Conservation (phyloP, 2,888 invertebrate species). For the Acronicta psi region DNA sequence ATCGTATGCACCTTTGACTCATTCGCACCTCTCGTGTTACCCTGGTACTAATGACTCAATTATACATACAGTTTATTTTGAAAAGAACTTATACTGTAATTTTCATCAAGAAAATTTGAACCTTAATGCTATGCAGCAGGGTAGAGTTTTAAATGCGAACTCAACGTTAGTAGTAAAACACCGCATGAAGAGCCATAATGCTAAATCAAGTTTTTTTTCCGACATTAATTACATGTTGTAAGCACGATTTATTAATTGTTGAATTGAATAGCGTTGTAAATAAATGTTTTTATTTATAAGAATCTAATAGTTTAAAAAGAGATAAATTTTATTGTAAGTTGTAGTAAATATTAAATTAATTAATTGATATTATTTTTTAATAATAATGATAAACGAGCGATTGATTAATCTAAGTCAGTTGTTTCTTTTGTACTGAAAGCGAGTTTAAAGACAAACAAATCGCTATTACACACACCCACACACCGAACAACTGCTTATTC, state of each 20-base stretch:
- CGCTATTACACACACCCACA: too few species aligned
- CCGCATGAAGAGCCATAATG: constrained; percentile 69
- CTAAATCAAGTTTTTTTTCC: constrained; percentile 71
- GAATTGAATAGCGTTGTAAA: constrained; percentile 68
- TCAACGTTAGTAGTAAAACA: constrained; percentile 39
- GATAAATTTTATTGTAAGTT: background rate
- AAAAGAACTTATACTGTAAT: constrained; percentile 33
- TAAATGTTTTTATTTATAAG: constrained; percentile 46
- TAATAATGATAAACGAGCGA: too few species aligned
- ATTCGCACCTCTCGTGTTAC: constrained; percentile 78
- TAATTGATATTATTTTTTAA: too few species aligned
- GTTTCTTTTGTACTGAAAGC: too few species aligned
- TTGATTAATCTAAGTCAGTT: too few species aligned
- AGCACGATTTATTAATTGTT: constrained; percentile 71
- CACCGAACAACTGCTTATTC: too few species aligned
- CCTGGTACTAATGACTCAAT: constrained; percentile 81
- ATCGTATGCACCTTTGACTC: constrained; percentile 78
- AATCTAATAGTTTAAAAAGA: background rate
- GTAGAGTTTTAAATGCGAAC: constrained; percentile 12
- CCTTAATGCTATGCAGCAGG: background rate
- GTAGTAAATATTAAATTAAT: too few species aligned
- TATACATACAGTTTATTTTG: constrained; percentile 62
- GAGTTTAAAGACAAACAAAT: too few species aligned
- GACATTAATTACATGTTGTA: constrained; percentile 74
- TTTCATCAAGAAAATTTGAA: constrained; percentile 18